Evolutionary conservation across 2,797 vertebrate genomes (phyloP).

Genomic region (Sebastes oblongus): DNA sequence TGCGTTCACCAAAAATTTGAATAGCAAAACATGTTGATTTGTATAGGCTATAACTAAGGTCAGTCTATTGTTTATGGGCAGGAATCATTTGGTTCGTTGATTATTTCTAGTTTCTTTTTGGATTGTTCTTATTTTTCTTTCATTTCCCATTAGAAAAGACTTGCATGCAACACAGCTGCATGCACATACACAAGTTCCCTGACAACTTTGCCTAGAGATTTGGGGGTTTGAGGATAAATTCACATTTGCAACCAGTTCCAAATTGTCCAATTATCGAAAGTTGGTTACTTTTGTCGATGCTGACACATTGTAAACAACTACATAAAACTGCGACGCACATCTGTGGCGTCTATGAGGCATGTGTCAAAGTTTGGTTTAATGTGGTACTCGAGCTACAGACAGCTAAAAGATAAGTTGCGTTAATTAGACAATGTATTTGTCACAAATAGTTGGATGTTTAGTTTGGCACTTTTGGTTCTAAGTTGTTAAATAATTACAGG

Average conservation of each 20-base stretch:
- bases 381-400: background rate
- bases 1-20: slow-evolving; percentile 48
- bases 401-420: background rate
- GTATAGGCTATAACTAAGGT: slow-evolving; percentile 13
- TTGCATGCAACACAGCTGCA: background rate
- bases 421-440: background rate
- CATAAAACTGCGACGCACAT: background rate
- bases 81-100: background rate
- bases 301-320: background rate
- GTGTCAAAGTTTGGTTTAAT: background rate
- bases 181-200: background rate
- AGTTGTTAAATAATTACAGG: background rate
- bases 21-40: slow-evolving; percentile 61
- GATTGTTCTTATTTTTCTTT: background rate
- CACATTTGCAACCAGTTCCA: background rate
- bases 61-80: background rate
- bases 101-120: background rate
- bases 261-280: background rate
- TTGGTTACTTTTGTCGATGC: background rate
- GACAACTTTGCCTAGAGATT: background rate
- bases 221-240: background rate
- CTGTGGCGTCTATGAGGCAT: background rate
- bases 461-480: background rate
- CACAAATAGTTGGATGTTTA: background rate
- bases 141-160: background rate